These are phyloP conservation scores for Euzetes globulus DNA, from an alignment of 2,888 invertebrate species.

Conservation along the genomic window DNA sequence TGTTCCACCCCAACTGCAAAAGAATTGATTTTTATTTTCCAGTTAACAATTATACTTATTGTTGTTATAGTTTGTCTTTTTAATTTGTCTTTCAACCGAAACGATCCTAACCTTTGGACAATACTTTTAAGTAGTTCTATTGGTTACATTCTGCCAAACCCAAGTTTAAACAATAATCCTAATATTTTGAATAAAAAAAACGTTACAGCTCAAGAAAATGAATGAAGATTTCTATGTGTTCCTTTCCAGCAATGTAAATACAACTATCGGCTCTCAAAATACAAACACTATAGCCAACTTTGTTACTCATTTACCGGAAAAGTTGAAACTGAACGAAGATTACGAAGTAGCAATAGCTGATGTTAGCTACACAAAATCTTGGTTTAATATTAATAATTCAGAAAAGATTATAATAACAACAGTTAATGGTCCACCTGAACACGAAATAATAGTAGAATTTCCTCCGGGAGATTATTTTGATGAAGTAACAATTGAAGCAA, in stretches of 20 bases:
- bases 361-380: not conserved
- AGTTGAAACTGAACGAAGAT: not conserved
- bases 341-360: not conserved
- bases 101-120: not conserved
- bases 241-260: not conserved
- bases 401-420: no score
- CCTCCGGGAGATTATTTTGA: no score
- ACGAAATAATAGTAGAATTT: no score
- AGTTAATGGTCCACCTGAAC: no score
- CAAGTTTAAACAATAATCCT: slow-evolving; percentile 2
- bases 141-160: slow-evolving; percentile 16
- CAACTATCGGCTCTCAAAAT: not conserved
- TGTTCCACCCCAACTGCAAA: not conserved
- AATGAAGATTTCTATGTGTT: not conserved
- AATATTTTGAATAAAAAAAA: not conserved
- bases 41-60: not conserved
- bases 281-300: not conserved
- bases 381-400: not conserved
- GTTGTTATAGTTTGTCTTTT: not conserved
- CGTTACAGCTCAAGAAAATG: not conserved
- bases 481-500: no score
- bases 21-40: not conserved
- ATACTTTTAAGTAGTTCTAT: slow-evolving; percentile 3
- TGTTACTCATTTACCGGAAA: not conserved
- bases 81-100: not conserved